A percentile compares a stretch with the other conserved stretches of the same genome.
Conservation (phyloP, 2,113 vertebrate species). For the Acinonyx jubatus region DNA sequence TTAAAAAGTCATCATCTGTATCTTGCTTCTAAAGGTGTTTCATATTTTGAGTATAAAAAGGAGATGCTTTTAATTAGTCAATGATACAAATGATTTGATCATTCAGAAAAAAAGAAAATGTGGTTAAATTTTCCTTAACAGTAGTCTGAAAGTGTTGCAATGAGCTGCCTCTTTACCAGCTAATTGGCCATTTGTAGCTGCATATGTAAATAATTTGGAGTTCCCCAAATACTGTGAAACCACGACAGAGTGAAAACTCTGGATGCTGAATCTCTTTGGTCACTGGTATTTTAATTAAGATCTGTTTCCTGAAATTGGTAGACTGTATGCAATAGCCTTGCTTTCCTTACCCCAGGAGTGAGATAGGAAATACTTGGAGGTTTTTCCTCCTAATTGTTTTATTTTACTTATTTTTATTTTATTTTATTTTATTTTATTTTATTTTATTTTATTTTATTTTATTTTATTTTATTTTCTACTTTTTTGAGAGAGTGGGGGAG, state of each 20-base stretch:
- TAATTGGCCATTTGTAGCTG: neutral
- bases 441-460: too few relatives aligned
- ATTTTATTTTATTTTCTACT: too few relatives aligned
- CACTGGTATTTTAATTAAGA: neutral
- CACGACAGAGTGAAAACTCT: neutral
- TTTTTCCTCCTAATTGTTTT: neutral
- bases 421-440: too few relatives aligned
- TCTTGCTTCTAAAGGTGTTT: constrained; percentile 24
- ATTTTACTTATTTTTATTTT: too few relatives aligned
- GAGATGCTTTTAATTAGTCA: constrained; percentile 42
- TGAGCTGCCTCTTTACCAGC: neutral
- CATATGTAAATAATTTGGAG: neutral
- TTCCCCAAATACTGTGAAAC: neutral
- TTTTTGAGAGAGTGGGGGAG: too few relatives aligned
- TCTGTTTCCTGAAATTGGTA: neutral
- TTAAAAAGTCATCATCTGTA: neutral
- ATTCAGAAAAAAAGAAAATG: neutral
- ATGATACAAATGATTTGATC: neutral
- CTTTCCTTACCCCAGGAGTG: neutral
- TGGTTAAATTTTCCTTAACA: constrained; percentile 18
- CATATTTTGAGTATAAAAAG: constrained; percentile 33
- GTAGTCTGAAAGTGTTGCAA: neutral
- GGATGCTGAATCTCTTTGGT: neutral
- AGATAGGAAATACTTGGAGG: neutral
- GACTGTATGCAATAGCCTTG: neutral